These are phyloP conservation scores for Sylvilagus floridanus DNA, from an alignment of 2,797 vertebrate genomes.

Conservation along the genomic window DNA sequence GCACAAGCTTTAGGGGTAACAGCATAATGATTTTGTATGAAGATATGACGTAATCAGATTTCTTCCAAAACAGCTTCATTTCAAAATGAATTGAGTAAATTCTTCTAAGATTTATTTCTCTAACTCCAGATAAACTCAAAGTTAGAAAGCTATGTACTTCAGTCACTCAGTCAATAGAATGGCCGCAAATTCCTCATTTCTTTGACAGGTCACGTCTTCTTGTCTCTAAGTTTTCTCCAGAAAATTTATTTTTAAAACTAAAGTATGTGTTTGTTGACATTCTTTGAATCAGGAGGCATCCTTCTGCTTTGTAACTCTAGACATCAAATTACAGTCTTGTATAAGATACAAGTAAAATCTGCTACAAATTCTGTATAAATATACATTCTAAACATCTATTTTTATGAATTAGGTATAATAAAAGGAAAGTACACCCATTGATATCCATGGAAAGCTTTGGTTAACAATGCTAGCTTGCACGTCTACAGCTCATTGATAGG, in stretches of 20 bases:
- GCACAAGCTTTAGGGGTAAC: not conserved
- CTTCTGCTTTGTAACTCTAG: not conserved
- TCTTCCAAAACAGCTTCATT: not conserved
- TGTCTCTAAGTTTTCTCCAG: not conserved
- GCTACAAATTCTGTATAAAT: not conserved
- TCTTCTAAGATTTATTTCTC: not conserved
- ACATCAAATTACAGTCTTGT: constrained; percentile 38
- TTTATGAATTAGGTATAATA: not conserved
- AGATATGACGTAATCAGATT: not conserved
- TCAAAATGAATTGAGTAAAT: not conserved
- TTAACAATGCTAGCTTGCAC: not conserved
- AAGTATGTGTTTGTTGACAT: constrained; percentile 35
- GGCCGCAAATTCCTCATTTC: constrained; percentile 9
- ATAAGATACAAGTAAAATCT: not conserved
- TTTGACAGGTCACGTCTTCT: not conserved
- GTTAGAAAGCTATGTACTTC: not conserved
- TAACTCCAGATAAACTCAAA: not conserved
- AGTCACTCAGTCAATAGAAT: not conserved
- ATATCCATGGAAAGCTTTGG: not conserved
- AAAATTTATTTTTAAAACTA: constrained; percentile 9
- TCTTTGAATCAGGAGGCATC: not conserved
- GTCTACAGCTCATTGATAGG: not conserved
- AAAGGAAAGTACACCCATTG: not conserved
- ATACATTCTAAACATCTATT: not conserved
- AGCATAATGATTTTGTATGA: not conserved